Conservation (phyloP, 2,888 invertebrate genomes). For the Liopterus haemorrhoidalis region DNA sequence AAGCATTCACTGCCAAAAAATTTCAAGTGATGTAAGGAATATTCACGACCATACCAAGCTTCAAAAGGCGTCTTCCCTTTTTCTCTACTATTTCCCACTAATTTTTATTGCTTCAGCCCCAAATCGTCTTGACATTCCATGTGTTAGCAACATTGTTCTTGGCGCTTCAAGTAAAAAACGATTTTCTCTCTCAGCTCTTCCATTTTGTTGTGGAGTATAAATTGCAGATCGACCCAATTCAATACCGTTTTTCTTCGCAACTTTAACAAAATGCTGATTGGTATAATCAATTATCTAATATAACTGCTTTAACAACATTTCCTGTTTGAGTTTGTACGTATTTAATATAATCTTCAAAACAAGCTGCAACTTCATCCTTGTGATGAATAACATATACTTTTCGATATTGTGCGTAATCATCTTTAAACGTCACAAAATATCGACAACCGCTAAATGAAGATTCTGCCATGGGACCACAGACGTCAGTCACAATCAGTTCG, state of each 20-base stretch:
- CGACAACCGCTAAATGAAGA: slow-evolving; percentile 14
- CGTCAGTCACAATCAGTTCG: slow-evolving; percentile 19
- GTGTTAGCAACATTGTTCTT: slow-evolving; percentile 19
- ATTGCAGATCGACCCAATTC: no score
- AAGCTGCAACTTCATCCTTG: slow-evolving; percentile 16
- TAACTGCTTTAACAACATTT: slow-evolving; percentile 14
- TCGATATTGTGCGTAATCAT: slow-evolving; percentile 19
- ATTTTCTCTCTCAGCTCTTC: slow-evolving; percentile 18
- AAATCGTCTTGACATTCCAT: slow-evolving; percentile 16
- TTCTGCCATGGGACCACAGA: slow-evolving; percentile 25
- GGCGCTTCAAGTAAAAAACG: slow-evolving; percentile 13
- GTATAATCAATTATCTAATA: slow-evolving; percentile 23
- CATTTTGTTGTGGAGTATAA: no score
- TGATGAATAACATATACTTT: slow-evolving; percentile 15
- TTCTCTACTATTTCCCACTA: no score
- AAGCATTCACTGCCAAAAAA: slow-evolving; percentile 5
- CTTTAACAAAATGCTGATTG: slow-evolving; percentile 7
- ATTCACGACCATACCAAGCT: no score
- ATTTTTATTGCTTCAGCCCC: slow-evolving; percentile 20
- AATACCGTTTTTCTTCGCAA: no score
- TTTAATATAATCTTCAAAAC: slow-evolving; percentile 17
- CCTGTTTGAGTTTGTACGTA: slow-evolving; percentile 15
- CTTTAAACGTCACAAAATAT: slow-evolving; percentile 23
- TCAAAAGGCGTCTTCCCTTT: no score
- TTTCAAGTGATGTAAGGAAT: no score